Conservation (phyloP, 2,113 vertebrate genomes). For the Noturus placidus region DNA sequence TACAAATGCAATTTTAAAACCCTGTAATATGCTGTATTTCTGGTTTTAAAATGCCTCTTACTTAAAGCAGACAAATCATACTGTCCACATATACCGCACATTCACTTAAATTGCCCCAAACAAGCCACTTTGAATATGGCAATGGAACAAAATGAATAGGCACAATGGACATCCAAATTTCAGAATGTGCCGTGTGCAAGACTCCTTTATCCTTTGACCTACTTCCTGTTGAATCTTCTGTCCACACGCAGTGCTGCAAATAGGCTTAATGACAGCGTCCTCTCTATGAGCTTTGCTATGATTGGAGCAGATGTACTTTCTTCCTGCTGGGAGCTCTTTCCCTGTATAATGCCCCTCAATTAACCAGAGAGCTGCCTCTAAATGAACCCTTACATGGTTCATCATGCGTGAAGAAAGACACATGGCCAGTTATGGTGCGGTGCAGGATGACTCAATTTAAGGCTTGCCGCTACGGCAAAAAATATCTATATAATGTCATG, state of each 20-base stretch:
- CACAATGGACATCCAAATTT: slow-evolving; percentile 43
- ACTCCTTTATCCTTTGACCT: slow-evolving; percentile 57
- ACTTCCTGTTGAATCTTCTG: slow-evolving; percentile 51
- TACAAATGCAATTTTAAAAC: background rate
- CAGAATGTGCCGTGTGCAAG: slow-evolving; percentile 36
- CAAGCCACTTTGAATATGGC: slow-evolving; percentile 1
- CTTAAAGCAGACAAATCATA: background rate
- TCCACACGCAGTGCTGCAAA: slow-evolving; percentile 42
- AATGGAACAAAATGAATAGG: slow-evolving; percentile 15
- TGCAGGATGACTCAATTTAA: slow-evolving; percentile 10
- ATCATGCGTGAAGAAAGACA: slow-evolving; percentile 33
- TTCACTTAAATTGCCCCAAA: background rate
- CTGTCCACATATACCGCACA: background rate
- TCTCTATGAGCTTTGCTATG: slow-evolving; percentile 41
- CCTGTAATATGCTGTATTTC: background rate
- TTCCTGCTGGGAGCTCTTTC: slow-evolving; percentile 21
- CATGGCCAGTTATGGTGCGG: background rate
- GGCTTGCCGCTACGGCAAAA: background rate
- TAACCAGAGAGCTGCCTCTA: slow-evolving; percentile 38
- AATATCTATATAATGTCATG: background rate
- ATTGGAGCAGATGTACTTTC: slow-evolving; percentile 43
- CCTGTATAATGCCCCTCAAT: slow-evolving; percentile 37
- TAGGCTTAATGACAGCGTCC: slow-evolving; percentile 39
- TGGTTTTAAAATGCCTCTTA: background rate
- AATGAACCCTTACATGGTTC: slow-evolving; percentile 42